Evolutionary conservation across 2,113 vertebrate species (phyloP).

Genomic region (Melanotaenia duboulayi): DNA sequence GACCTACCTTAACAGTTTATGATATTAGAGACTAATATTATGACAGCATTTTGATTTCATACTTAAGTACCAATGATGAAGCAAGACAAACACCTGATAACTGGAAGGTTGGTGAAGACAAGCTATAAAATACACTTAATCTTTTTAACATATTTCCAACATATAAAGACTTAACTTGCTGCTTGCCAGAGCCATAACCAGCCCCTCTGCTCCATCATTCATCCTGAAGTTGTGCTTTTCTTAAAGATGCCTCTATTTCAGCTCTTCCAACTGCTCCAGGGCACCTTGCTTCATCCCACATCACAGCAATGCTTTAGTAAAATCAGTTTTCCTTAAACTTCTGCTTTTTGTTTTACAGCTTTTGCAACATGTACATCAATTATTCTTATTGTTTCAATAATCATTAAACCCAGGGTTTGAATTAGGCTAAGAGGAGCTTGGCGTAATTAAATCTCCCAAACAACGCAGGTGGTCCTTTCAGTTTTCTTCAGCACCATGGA

Average conservation of each 20-base stretch:
- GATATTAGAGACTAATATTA: not conserved
- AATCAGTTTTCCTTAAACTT: not conserved
- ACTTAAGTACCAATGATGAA: not conserved
- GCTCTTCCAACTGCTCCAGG: constrained; percentile 5
- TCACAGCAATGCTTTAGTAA: not conserved
- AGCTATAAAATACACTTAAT: not conserved
- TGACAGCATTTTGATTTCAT: not conserved
- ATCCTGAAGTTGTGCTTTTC: not conserved
- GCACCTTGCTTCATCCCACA: not conserved
- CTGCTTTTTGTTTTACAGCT: no score
- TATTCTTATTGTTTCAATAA: no score
- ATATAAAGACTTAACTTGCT: no score
- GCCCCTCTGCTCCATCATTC: not conserved
- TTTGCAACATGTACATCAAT: no score
- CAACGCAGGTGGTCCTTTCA: no score
- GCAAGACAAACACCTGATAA: not conserved
- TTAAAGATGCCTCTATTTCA: constrained; percentile 15
- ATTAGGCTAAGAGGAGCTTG: no score
- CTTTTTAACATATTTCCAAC: no score
- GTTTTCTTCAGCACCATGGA: no score
- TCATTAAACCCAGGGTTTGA: no score
- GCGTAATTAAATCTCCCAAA: no score
- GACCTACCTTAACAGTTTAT: no score
- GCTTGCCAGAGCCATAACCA: not conserved
- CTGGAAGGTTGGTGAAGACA: not conserved